These are phyloP conservation scores for Xenentodon cancila DNA, from an alignment of 2,797 vertebrate species.

Conservation along the genomic window DNA sequence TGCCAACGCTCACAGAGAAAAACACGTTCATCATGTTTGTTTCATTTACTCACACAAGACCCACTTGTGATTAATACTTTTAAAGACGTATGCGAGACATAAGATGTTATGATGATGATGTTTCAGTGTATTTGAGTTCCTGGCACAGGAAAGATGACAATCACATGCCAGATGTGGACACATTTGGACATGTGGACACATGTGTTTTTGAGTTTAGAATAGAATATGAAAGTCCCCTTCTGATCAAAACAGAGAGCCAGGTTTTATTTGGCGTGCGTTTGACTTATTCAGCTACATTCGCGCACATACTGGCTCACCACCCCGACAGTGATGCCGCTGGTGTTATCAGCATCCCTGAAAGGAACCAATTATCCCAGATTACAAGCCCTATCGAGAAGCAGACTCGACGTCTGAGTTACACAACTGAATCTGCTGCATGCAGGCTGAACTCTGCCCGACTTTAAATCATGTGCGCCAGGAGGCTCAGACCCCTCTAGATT, in stretches of 20 bases:
- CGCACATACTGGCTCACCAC: constrained; percentile 24
- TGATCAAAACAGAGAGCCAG: too few relatives aligned
- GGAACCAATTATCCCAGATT: constrained; percentile 75
- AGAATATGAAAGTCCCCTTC: too few relatives aligned
- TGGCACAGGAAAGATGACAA: not conserved
- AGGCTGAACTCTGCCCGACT: constrained; percentile 53
- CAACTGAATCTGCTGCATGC: constrained; percentile 49
- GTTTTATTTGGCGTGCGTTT: not conserved
- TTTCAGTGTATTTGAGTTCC: not conserved
- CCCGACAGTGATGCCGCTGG: constrained; percentile 48
- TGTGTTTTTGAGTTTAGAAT: not conserved
- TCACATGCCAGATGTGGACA: not conserved
- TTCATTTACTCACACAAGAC: too few relatives aligned
- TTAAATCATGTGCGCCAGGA: constrained; percentile 16
- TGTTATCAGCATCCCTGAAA: constrained; percentile 65
- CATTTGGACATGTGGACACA: too few relatives aligned
- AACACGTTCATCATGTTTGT: too few relatives aligned
- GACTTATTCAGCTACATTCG: constrained; percentile 16
- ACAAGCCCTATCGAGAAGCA: constrained; percentile 57
- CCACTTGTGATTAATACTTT: too few relatives aligned
- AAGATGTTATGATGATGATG: too few relatives aligned
- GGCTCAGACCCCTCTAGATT: constrained; percentile 28
- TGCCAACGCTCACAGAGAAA: too few relatives aligned
- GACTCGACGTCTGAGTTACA: constrained; percentile 50
- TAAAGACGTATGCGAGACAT: too few relatives aligned